Conservation (phyloP, 2,888 invertebrate genomes). For the Chydorus sphaericus region DNA sequence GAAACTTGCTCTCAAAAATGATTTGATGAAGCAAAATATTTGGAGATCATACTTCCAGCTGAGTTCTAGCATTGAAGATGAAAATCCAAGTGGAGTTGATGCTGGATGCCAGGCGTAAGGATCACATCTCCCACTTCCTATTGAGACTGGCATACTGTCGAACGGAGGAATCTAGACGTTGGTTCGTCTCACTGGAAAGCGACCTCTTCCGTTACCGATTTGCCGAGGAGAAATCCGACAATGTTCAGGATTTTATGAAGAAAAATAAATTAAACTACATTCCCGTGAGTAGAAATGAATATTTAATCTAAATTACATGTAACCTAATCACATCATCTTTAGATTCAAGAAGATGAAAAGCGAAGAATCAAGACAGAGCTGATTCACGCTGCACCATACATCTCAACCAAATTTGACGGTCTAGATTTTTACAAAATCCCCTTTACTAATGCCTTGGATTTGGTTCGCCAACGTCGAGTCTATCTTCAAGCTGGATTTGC, state of each 20-base stretch:
- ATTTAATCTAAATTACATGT: background rate
- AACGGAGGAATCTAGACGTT: constrained; percentile 64
- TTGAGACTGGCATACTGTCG: constrained; percentile 79
- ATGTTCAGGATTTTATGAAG: constrained; percentile 48
- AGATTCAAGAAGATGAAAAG: constrained; percentile 53
- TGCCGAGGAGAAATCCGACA: constrained; percentile 43
- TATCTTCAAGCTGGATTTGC: constrained; percentile 68
- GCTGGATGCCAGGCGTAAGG: constrained; percentile 31
- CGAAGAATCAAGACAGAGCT: constrained; percentile 42
- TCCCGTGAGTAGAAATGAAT: constrained; percentile 28
- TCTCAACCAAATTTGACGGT: constrained; percentile 42
- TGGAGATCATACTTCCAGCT: constrained; percentile 16
- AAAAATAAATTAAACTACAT: constrained; percentile 40
- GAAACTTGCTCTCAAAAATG: constrained; percentile 38
- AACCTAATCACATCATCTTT: background rate
- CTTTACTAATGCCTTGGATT: constrained; percentile 71
- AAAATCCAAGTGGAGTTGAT: constrained; percentile 7
- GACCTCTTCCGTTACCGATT: constrained; percentile 77
- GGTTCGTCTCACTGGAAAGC: constrained; percentile 78
- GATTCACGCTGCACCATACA: constrained; percentile 40
- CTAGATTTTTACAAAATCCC: constrained; percentile 65
- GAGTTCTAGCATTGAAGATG: constrained; percentile 16
- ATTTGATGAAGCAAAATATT: constrained; percentile 44
- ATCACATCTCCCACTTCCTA: constrained; percentile 87
- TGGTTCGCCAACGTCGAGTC: constrained; percentile 62